Conservation (phyloP, 2,888 invertebrate genomes). For the Lasioglossum zephyrum region DNA sequence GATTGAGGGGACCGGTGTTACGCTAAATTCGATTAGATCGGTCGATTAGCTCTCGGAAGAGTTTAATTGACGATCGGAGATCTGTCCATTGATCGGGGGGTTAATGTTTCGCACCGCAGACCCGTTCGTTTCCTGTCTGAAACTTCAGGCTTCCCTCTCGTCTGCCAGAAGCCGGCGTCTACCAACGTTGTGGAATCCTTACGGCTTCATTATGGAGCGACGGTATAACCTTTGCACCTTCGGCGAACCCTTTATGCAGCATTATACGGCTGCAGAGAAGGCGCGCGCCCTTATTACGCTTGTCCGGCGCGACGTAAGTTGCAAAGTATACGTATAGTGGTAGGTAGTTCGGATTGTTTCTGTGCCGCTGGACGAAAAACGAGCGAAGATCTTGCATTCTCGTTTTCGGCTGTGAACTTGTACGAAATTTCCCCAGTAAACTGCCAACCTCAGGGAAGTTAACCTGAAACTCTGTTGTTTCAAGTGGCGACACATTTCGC, state of each 20-base stretch:
- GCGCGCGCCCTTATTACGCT: slow-evolving; percentile 12
- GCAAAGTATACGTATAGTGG: background rate
- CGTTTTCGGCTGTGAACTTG: background rate
- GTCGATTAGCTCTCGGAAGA: background rate
- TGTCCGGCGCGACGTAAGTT: background rate
- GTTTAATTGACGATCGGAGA: slow-evolving; percentile 8
- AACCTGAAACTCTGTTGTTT: background rate
- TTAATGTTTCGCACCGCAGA: background rate
- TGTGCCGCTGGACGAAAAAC: slow-evolving; percentile 2
- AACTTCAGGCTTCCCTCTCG: slow-evolving; percentile 35
- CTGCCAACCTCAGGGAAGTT: background rate
- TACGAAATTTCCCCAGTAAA: background rate
- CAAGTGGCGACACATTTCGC: background rate
- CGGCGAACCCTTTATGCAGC: slow-evolving; percentile 50
- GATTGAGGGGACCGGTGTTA: background rate
- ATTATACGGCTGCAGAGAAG: slow-evolving; percentile 57
- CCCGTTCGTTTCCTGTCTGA: slow-evolving; percentile 23
- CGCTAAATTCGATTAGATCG: slow-evolving; percentile 3
- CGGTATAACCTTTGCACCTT: slow-evolving; percentile 56
- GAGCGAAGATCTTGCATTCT: background rate
- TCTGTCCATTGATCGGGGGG: slow-evolving; percentile 4
- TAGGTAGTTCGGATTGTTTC: slow-evolving; percentile 21
- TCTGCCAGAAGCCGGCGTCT: slow-evolving; percentile 44
- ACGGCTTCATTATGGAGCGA: slow-evolving; percentile 42
- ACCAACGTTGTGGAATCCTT: slow-evolving; percentile 56